Evolutionary conservation across 2,113 vertebrate species (phyloP), one percentile per base, ranked within the genome.

Genomic region (Callipepla squamata): DNA sequence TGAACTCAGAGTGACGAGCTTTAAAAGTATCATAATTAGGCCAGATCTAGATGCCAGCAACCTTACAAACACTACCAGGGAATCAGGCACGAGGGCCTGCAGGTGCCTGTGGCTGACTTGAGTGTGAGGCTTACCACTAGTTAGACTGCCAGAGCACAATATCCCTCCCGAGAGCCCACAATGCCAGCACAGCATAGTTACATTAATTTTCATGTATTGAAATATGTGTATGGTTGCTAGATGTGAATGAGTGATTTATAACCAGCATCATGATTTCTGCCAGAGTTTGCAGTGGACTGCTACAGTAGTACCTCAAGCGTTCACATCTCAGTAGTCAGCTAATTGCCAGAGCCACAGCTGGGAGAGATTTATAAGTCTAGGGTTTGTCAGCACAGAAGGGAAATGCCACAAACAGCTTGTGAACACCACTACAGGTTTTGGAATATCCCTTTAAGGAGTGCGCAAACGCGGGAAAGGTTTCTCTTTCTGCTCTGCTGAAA

Each of bases 91-190:
- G 6, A 79, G 73, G 11, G 67, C 34, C 13, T 8, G 10, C 5
- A 25, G 30, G 38, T 20, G 72, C 48, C 66, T 20, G 13, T 4
- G 53, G 65, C 50, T n/a, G 22, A 23, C n/a, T 65, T 13, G 0
- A 1, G 3, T 20, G 16, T 23, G 57, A 47, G 36, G 55, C 53
- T 38, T 32, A 45, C 69, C 0, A 0, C 14, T 20, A 32, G 25
- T 47, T 44, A 75, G 40, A 45, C 47, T 47, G 13, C 11, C 32
- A 40, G 40, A n/a, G 30, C 20, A 3, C 6, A 80, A 10, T 51
- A 2, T 38, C 53, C 40, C 32, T 73, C 32, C 66, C 3, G 6
- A 38, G 7, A 53, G n/a, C 28, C 23, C 62, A 34, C 57, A 44
- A 20, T 91, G 50, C 44, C 40, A 48, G 44, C 78, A 79, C 57